These are phyloP conservation scores for Slavum lentiscoides DNA, from an alignment of 2,888 invertebrate species.

Conservation along the genomic window DNA sequence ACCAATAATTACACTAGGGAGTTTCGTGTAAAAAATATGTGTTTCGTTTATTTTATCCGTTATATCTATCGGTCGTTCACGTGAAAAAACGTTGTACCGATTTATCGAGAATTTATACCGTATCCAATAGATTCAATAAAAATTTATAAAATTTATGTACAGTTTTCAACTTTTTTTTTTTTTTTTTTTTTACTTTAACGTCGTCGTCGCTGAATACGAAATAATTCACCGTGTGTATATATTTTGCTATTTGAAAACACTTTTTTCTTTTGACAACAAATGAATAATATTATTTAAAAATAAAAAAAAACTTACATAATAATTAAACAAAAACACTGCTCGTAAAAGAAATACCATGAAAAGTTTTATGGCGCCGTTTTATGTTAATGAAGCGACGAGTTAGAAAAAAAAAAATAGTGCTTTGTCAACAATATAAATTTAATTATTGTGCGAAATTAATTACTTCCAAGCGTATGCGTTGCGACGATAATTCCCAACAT, in stretches of 20 bases:
- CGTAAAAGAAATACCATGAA: background rate
- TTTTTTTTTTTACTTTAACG: no score
- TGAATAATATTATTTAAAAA: no score
- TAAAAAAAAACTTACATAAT: no score
- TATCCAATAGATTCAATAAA: background rate
- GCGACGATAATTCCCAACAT: background rate
- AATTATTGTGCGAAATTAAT: conserved; percentile 12
- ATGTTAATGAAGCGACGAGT: background rate
- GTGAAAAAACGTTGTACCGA: background rate
- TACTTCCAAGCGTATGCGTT: background rate
- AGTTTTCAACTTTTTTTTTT: no score
- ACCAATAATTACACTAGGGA: conserved; percentile 2
- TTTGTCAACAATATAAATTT: background rate
- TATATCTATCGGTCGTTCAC: background rate
- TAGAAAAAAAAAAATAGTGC: background rate
- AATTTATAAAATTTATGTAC: background rate
- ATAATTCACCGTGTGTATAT: background rate
- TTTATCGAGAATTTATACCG: background rate
- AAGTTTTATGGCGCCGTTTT: background rate
- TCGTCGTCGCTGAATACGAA: background rate
- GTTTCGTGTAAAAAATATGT: background rate
- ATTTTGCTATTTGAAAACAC: background rate
- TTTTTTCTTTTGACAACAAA: background rate
- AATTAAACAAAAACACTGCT: no score
- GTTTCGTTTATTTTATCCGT: conserved; percentile 2